Evolutionary conservation across 2,797 vertebrate species (phyloP), one percentile per base, ranked within the genome.

Genomic region (Chrysocyon brachyurus): DNA sequence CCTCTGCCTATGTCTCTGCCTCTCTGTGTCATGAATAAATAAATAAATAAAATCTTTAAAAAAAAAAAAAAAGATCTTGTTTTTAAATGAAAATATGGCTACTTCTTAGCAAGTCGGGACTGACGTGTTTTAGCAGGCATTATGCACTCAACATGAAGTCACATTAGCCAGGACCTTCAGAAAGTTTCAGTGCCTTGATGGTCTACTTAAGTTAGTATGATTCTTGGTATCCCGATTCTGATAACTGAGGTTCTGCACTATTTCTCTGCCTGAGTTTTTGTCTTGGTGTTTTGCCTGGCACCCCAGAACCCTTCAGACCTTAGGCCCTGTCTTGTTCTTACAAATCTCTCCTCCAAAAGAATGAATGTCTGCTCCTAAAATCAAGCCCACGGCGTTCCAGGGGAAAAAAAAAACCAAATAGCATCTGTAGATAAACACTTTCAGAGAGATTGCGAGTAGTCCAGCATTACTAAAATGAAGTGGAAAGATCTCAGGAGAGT

Each of bases 321-420:
- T 81, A 81, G 33, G 66, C 15, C 75, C 22, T 78, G 22, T 91
- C 56, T 87, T 94, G 83, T 91, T 86, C 79, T 91, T 93, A 79
- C 52, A 86, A 87, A 64, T 91, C 83, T 94, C 94, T 87, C 75
- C 24, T 86, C 68, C 77, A 85, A 83, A 89, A 54, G 57, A 93
- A 93, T 79, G 68, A 94, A 89, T 2, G 22, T 87, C 61, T 73
- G 16, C 36, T 95, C 12, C 52, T 86, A 64, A 92, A 88, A 91
- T 78, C 24, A 85, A 96, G 78, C 68, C 66, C 79, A 93, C 93
- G 63, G 46, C 83, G 89, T 89, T 91, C 82, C 31, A 70, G 36
- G 52, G 57, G 10, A 75, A 84, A 83, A 82, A 28, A n/a, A 15
- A 63, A 15, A 9, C 22, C 10, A 49, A 46, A 46, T 46, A 46